A percentile compares a stretch with the other conserved stretches of the same genome.
phyloP scores from a whole-genome alignment of 2,113 vertebrate species.

The Neotoma lepida region DNA sequence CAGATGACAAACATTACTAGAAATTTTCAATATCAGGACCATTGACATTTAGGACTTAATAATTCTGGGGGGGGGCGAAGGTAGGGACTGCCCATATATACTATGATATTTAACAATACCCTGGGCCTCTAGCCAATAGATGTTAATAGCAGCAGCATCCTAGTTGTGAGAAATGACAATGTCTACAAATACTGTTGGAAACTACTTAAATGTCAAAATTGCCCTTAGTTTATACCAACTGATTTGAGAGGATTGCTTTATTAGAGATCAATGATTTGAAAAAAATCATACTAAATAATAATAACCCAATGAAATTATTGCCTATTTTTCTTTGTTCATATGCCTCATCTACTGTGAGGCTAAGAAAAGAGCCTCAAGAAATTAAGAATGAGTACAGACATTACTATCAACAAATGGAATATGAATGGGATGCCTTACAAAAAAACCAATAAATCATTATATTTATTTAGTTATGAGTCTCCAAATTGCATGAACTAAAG shows the following conservation, averaged over 20 bases:
- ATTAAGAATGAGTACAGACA: background rate
- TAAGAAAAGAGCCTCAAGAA: slow-evolving; percentile 5
- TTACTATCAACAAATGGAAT: slow-evolving; percentile 18
- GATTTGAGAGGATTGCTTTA: slow-evolving; percentile 2
- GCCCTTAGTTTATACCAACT: background rate
- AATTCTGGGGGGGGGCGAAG: background rate
- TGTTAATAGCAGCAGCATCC: background rate
- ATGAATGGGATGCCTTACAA: background rate
- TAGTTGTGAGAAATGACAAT: background rate
- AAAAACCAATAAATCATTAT: slow-evolving; percentile 5
- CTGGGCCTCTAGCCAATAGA: background rate
- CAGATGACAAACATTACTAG: background rate
- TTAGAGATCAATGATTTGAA: background rate
- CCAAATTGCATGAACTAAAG: slow-evolving; percentile 2
- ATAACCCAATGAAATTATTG: slow-evolving; percentile 23
- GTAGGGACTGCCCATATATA: background rate
- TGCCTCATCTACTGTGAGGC: background rate
- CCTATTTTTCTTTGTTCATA: background rate
- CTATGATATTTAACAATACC: background rate
- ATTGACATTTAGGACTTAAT: background rate
- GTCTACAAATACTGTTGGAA: background rate
- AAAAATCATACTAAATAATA: background rate
- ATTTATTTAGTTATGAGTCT: background rate
- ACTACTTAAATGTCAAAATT: background rate
- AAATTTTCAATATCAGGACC: background rate